Evolutionary conservation across 1,140 invertebrate genomes (phyloP), one percentile per base, ranked within the genome.

Genomic region (Brachionus sp.): DNA sequence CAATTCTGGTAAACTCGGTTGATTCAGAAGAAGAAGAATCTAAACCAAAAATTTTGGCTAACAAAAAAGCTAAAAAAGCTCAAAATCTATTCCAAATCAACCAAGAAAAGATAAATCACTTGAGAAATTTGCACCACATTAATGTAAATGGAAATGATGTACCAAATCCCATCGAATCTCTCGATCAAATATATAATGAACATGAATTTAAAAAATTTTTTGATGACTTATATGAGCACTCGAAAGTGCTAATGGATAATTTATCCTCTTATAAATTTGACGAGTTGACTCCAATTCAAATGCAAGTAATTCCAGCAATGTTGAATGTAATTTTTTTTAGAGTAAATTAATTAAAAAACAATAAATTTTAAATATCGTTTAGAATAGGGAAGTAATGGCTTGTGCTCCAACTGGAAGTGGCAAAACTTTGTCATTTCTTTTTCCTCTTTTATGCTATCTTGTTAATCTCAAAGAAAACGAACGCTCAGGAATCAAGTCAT

Each of bases 301-400:
- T 95, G 91, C 96, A 98, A 90, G 93, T 94, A 0, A 91, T 98
- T 84, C 95, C 97, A 13, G 91, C 93, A 46, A 93, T 98, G 92
- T 87, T 97, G 64, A 89, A 90, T 83, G 87, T 88, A 85, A 84
- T 84, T 80, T 78, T 53, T 77, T 10, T 10, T n/a, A 42, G 2
- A 33, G 4, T 25, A 37, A 12, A 9, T 57, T 39, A 33, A 37
- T 9, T 29, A 23, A n/a, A 66, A 13, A 6, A n/a, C n/a, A 16
- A 12, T n/a, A 39, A 9, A 5, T 16, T 12, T 42, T 1, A 7
- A 33, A 70, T 77, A 62, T 46, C 9, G 25, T 75, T 42, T 73
- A 94, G 92, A 91, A 92, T 42, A 91, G 95, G 77, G 93, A 97
- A 87, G 88, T 98, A 19, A 91, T 98, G 86, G 95, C 94, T 6